phyloP scores from a whole-genome alignment of 2,888 invertebrate genomes.

The Cosmia trapezina region DNA sequence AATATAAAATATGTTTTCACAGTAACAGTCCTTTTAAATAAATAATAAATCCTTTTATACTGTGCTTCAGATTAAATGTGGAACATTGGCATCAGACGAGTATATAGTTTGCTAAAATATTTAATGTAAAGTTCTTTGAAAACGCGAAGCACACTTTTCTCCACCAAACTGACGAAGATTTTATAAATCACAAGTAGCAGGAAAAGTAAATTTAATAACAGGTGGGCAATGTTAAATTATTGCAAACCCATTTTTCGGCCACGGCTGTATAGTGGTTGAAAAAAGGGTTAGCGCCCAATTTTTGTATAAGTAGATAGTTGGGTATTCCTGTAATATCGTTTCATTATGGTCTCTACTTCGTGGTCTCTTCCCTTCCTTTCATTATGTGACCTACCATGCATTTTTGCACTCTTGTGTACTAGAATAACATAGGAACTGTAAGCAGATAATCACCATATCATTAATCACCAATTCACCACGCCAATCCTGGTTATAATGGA shows the following conservation, averaged over 20 bases:
- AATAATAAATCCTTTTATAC: conserved; percentile 8
- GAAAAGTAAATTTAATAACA: conserved; percentile 6
- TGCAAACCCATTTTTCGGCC: background rate
- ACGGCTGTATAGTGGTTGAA: background rate
- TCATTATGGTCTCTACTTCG: background rate
- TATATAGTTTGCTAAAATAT: conserved; percentile 6
- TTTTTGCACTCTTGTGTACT: too few relatives aligned
- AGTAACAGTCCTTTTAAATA: conserved; percentile 6
- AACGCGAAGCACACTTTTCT: background rate
- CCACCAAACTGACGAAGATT: background rate
- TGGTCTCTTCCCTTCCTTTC: background rate
- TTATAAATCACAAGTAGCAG: background rate
- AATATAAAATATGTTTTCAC: background rate
- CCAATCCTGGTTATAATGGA: background rate
- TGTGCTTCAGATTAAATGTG: conserved; percentile 3
- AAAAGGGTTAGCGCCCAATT: background rate
- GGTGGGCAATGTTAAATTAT: background rate
- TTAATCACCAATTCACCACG: conserved; percentile 2
- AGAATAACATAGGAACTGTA: background rate
- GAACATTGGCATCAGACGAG: conserved; percentile 6
- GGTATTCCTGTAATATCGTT: background rate
- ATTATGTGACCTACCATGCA: background rate
- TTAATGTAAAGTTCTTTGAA: background rate
- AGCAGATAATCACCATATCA: background rate
- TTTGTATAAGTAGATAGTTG: too few relatives aligned